phyloP scores from a whole-genome alignment of 2,113 vertebrate species.

The Pantherophis guttatus region DNA sequence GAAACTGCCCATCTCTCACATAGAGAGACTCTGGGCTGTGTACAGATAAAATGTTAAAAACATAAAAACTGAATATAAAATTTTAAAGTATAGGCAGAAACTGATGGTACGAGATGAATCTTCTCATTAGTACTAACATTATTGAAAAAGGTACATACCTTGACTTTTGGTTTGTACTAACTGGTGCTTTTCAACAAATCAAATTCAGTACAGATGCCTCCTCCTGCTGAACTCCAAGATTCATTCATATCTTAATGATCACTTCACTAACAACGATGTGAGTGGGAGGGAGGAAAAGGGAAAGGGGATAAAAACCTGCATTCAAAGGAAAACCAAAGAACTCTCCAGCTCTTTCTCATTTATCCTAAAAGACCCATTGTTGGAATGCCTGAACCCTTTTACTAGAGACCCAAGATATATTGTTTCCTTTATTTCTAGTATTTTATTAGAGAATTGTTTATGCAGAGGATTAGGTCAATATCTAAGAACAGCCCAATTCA shows the following conservation, averaged over 20 bases:
- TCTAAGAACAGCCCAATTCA: conserved; percentile 9
- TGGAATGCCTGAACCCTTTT: neutral
- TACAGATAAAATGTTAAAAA: neutral
- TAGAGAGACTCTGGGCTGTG: neutral
- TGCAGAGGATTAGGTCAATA: conserved; percentile 45
- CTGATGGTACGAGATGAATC: neutral
- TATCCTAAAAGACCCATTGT: conserved; percentile 12
- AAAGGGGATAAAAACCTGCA: neutral
- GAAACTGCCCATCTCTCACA: neutral
- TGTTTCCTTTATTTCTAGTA: conserved; percentile 35
- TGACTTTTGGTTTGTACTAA: neutral
- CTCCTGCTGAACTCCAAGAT: neutral
- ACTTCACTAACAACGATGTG: neutral
- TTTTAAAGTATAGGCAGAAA: no score
- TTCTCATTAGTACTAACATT: neutral
- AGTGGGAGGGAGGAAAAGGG: neutral
- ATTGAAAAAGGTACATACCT: neutral
- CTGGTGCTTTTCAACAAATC: neutral
- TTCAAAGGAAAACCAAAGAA: neutral
- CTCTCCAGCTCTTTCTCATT: neutral
- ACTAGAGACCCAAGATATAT: conserved; percentile 24
- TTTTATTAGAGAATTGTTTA: conserved; percentile 45
- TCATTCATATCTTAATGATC: neutral
- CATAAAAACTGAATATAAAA: neutral
- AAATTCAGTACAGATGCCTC: neutral